phyloP scores from a whole-genome alignment of 2,888 invertebrate genomes.

The Nemurella pictetii region DNA sequence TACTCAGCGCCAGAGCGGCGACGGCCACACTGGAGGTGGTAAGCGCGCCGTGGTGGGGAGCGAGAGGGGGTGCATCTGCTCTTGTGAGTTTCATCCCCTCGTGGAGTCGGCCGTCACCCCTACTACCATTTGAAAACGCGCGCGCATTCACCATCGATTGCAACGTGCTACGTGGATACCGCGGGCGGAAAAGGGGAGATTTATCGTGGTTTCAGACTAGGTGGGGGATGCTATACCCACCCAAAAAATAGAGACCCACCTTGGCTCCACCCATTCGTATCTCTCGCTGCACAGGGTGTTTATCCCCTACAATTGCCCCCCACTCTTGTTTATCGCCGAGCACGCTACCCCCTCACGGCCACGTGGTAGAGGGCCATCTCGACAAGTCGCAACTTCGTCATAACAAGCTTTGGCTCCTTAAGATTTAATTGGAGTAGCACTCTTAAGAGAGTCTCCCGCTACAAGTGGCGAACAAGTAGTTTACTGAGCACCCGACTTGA shows the following conservation, averaged over 20 bases:
- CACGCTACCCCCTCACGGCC: conserved; percentile 14
- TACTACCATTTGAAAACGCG: conserved; percentile 17
- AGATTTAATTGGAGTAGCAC: conserved; percentile 28
- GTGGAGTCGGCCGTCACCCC: conserved; percentile 21
- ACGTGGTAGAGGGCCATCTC: conserved; percentile 17
- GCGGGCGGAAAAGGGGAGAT: conserved; percentile 29
- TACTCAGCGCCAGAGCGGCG: conserved; percentile 36
- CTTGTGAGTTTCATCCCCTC: conserved; percentile 32
- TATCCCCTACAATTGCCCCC: conserved; percentile 28
- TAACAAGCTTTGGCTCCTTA: conserved; percentile 30
- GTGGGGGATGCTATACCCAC: conserved; percentile 34
- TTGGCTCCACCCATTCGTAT: conserved; percentile 36
- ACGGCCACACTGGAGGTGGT: conserved; percentile 32
- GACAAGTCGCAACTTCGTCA: conserved; percentile 4
- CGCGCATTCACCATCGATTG: conserved; percentile 36
- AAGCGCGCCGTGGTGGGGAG: conserved; percentile 29
- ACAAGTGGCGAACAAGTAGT: conserved; percentile 14
- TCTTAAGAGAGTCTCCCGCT: conserved; percentile 2
- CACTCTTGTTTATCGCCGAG: conserved; percentile 18
- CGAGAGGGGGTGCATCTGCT: conserved; percentile 34
- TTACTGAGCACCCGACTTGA: conserved; percentile 8
- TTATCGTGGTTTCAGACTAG: conserved; percentile 17
- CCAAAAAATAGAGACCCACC: conserved; percentile 37
- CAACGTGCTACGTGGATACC: not conserved
- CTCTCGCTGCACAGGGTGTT: not conserved